Percentiles rank a stretch among this genome's conserved stretches.
Conservation (phyloP, 2,797 vertebrate genomes). For the Ara ararauna region DNA sequence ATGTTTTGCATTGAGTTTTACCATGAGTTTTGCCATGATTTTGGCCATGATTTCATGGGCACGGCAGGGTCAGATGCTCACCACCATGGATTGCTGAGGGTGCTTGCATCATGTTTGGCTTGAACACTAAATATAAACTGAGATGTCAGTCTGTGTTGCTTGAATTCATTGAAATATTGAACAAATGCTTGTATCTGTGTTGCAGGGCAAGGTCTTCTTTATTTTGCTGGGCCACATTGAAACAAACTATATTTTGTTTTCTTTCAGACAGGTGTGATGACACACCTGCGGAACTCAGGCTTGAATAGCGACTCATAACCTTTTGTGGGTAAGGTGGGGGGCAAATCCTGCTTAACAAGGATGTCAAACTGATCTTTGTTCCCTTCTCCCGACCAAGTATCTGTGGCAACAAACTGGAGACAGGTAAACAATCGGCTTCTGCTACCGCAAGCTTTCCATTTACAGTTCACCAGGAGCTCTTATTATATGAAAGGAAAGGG, state of each 20-base stretch:
- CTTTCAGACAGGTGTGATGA: conserved; percentile 72
- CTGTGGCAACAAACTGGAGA: conserved; percentile 65
- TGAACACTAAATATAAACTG: background rate
- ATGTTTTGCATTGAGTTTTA: background rate
- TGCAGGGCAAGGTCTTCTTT: conserved; percentile 58
- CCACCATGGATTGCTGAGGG: background rate
- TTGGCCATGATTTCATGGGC: background rate
- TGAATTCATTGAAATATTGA: conserved; percentile 64
- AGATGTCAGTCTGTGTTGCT: conserved; percentile 34
- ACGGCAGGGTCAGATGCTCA: background rate
- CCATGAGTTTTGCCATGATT: background rate
- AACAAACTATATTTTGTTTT: conserved; percentile 69
- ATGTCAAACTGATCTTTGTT: conserved; percentile 74
- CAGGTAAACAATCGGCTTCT: conserved; percentile 63
- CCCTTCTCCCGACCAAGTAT: conserved; percentile 52
- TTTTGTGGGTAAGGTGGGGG: conserved; percentile 65
- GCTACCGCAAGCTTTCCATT: conserved; percentile 78
- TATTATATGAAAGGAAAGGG: conserved; percentile 80
- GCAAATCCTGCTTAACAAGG: conserved; percentile 83
- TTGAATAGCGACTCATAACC: conserved; percentile 55
- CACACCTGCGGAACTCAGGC: conserved; percentile 72
- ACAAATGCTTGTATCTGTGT: conserved; percentile 56
- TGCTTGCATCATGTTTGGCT: background rate
- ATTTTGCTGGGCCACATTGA: conserved; percentile 55
- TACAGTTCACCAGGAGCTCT: conserved; percentile 76